These are phyloP conservation scores for Myotis yumanensis DNA, from an alignment of 2,113 vertebrate genomes.

Conservation along the genomic window DNA sequence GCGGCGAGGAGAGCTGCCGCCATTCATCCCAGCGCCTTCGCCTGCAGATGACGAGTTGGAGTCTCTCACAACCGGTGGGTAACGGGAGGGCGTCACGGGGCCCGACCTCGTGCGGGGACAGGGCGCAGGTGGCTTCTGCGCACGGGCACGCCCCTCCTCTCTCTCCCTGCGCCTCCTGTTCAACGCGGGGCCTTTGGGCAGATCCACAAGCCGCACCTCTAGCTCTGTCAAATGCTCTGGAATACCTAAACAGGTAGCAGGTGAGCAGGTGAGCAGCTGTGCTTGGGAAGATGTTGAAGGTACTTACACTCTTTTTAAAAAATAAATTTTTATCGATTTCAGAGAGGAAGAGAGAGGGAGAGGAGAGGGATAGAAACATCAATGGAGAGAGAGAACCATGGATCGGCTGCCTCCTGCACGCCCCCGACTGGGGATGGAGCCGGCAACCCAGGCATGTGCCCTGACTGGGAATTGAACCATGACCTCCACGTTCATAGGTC, in stretches of 20 bases:
- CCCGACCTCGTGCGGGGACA: rapidly evolving
- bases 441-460: too few species aligned
- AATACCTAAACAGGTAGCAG: background rate
- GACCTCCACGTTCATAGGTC: too few species aligned
- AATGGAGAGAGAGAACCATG: too few species aligned
- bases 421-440: too few species aligned
- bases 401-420: too few species aligned
- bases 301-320: background rate
- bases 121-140: rapidly evolving
- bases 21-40: too few species aligned
- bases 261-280: background rate
- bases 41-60: rapidly evolving
- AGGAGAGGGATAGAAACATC: too few species aligned
- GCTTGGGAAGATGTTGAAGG: rapidly evolving
- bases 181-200: rapidly evolving
- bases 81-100: background rate
- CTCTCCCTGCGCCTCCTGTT: background rate
- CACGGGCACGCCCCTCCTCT: rapidly evolving
- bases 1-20: too few species aligned
- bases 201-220: too few species aligned
- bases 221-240: background rate
- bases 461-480: too few species aligned
- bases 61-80: rapidly evolving
- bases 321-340: too few species aligned
- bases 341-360: too few species aligned